phyloP scores from a whole-genome alignment of 1,140 invertebrate genomes.

The Orius insidiosus region DNA sequence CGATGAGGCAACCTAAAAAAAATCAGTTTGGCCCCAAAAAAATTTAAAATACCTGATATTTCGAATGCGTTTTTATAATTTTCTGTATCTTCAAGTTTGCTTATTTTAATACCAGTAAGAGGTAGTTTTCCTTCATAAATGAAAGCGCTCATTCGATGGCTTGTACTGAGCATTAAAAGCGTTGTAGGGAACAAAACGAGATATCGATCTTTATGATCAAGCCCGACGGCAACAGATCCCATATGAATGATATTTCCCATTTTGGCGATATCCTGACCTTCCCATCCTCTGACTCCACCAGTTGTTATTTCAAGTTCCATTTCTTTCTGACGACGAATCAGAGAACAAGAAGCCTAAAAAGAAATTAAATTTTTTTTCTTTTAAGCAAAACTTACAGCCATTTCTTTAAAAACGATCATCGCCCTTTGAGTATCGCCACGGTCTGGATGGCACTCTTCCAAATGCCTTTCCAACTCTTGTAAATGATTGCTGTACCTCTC shows the following conservation, averaged over 20 bases:
- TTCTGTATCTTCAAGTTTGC: constrained; percentile 58
- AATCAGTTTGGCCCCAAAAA: too few relatives aligned
- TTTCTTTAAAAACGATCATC: constrained; percentile 83
- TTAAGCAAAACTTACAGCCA: constrained; percentile 51
- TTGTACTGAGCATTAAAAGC: constrained; percentile 77
- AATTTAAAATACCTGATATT: too few relatives aligned
- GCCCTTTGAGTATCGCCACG: constrained; percentile 90
- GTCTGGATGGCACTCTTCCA: constrained; percentile 88
- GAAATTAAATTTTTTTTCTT: constrained; percentile 8
- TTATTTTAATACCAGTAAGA: constrained; percentile 64
- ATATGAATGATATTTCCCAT: constrained; percentile 68
- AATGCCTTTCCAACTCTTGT: constrained; percentile 86
- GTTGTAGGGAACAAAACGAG: constrained; percentile 79
- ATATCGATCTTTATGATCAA: constrained; percentile 71
- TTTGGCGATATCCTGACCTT: constrained; percentile 64
- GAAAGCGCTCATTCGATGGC: constrained; percentile 81
- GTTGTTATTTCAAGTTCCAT: constrained; percentile 86
- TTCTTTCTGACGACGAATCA: constrained; percentile 83
- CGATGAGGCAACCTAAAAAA: constrained; percentile 69
- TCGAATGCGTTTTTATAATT: constrained; percentile 77
- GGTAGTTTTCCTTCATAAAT: constrained; percentile 88
- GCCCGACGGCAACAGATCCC: constrained; percentile 67
- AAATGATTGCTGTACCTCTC: constrained; percentile 89
- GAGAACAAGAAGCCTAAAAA: constrained; percentile 59
- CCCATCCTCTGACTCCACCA: constrained; percentile 83